Evolutionary conservation across 2,888 invertebrate species (phyloP).

Genomic region (Drosophila fungiperda): DNA sequence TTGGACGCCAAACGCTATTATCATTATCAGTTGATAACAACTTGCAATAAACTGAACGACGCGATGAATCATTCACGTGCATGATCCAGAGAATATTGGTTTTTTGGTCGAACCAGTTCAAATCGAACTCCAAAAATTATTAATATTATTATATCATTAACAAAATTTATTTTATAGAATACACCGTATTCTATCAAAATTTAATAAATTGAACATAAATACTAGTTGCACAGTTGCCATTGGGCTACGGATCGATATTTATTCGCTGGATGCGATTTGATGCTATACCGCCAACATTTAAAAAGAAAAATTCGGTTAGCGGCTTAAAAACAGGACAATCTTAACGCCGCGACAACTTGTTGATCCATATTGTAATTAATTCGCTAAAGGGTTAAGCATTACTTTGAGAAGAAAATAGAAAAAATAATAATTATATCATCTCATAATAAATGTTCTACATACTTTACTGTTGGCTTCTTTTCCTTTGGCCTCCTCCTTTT

Average conservation of each 20-base stretch:
- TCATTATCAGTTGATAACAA: slow-evolving; percentile 59
- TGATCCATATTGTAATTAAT: background rate
- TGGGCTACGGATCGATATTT: background rate
- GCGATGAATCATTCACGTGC: slow-evolving; percentile 41
- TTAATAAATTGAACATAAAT: background rate
- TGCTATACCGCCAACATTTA: background rate
- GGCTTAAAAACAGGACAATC: background rate
- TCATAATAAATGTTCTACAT: too few relatives aligned
- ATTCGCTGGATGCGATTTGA: background rate
- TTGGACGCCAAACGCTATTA: slow-evolving; percentile 34
- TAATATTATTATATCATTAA: background rate
- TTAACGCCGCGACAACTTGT: background rate
- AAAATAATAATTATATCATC: background rate
- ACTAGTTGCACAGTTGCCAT: background rate
- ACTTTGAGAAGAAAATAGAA: background rate
- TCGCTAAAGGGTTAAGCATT: background rate
- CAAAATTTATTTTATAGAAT: background rate
- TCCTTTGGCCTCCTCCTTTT: too few relatives aligned
- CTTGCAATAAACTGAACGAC: slow-evolving; percentile 28
- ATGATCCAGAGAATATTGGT: slow-evolving; percentile 3
- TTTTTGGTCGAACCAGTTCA: slow-evolving; percentile 18
- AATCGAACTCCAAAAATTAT: background rate
- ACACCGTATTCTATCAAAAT: background rate
- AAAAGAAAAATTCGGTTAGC: background rate
- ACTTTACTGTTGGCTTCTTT: too few relatives aligned